Conservation (phyloP, 2,113 vertebrate genomes). For the Dicerorhinus sumatrensis region DNA sequence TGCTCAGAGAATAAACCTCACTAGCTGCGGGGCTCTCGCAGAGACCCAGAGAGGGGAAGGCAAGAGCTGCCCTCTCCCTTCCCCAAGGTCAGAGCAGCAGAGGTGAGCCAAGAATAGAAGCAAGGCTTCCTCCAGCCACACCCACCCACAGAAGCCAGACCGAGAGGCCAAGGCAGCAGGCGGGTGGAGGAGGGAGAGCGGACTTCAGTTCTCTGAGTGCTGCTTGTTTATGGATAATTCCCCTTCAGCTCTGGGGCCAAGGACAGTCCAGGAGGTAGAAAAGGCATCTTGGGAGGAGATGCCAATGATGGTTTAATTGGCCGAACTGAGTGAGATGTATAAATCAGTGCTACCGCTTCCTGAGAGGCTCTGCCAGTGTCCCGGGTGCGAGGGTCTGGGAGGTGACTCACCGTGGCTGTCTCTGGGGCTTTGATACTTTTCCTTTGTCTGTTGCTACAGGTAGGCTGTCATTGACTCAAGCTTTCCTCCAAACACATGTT, state of each 20-base stretch:
- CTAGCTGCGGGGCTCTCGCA: neutral
- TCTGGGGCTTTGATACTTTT: neutral
- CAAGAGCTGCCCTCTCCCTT: neutral
- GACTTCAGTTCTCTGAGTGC: neutral
- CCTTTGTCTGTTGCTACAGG: neutral
- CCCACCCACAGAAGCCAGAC: neutral
- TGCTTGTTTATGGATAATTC: neutral
- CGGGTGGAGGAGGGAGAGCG: neutral
- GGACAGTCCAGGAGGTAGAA: neutral
- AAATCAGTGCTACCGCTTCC: neutral
- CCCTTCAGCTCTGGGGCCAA: neutral
- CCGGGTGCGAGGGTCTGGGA: neutral
- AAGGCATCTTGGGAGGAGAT: neutral
- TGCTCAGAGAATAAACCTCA: neutral
- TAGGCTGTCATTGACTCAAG: neutral
- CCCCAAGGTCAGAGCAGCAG: neutral
- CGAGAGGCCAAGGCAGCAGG: neutral
- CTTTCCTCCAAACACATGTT: neutral
- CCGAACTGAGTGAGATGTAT: neutral
- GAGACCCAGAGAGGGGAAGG: neutral
- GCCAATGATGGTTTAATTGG: neutral
- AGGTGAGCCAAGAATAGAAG: constrained; percentile 15
- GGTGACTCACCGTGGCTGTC: neutral
- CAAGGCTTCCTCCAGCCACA: neutral
- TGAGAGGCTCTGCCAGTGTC: neutral